Evolutionary conservation across 2,113 vertebrate genomes (phyloP).

Genomic region (Halichoerus grypus): DNA sequence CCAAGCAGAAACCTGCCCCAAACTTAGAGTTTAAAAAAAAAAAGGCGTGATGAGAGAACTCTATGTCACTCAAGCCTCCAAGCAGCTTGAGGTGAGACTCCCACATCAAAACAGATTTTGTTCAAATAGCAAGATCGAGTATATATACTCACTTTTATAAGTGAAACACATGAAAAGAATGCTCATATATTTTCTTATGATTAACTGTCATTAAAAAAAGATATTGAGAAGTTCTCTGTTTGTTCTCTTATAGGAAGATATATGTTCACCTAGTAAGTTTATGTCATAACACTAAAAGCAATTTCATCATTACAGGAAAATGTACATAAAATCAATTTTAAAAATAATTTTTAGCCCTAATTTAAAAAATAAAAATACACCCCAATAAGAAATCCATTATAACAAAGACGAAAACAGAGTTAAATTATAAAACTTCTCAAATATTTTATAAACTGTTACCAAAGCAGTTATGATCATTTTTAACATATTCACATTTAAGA

Average conservation of each 20-base stretch:
- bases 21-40: not conserved
- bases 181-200: not conserved
- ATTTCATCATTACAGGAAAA: conserved; percentile 15
- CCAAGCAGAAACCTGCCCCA: conserved; percentile 18
- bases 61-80: not conserved
- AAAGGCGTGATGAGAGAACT: not conserved
- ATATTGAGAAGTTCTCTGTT: not conserved
- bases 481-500: not conserved
- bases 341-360: conserved; percentile 10
- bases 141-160: not conserved
- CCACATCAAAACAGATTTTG: not conserved
- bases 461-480: conserved; percentile 23
- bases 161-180: not conserved
- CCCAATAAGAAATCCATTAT: conserved; percentile 37
- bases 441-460: not conserved
- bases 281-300: not conserved
- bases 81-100: not conserved
- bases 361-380: conserved; percentile 4
- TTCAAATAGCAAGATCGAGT: not conserved
- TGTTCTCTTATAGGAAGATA: not conserved
- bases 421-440: conserved; percentile 41
- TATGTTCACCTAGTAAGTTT: not conserved
- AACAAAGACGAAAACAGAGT: conserved; percentile 25
- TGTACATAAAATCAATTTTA: not conserved
- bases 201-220: not conserved